A percentile compares a stretch with the other conserved stretches of the same genome.
phyloP scores from a whole-genome alignment of 2,888 invertebrate species.

The Saturnia pavonia region DNA sequence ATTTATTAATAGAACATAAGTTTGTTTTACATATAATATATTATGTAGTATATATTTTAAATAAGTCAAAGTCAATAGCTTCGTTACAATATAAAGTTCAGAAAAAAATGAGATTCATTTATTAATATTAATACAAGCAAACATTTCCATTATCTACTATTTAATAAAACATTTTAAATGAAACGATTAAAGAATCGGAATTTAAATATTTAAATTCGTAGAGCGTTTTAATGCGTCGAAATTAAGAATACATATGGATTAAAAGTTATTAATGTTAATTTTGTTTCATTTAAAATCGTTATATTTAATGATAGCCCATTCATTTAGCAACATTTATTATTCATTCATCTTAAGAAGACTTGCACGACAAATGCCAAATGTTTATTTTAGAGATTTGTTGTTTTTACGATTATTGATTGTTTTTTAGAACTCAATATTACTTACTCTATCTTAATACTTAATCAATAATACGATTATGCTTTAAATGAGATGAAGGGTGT shows the following conservation, averaged over 20 bases:
- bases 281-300: conserved; percentile 2
- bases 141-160: neutral
- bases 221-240: neutral
- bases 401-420: too few relatives aligned
- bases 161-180: too few relatives aligned
- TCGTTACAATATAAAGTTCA: neutral
- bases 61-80: neutral
- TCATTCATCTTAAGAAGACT: too few relatives aligned
- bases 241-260: neutral
- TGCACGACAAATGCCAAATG: too few relatives aligned
- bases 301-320: too few relatives aligned
- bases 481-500: too few relatives aligned
- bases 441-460: too few relatives aligned
- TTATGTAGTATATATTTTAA: neutral
- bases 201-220: conserved; percentile 1
- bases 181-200: neutral
- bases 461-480: too few relatives aligned
- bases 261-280: neutral
- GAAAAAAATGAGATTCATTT: conserved; percentile 12
- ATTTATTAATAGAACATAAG: neutral
- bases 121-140: neutral
- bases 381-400: too few relatives aligned
- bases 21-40: too few relatives aligned
- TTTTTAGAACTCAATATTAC: too few relatives aligned
- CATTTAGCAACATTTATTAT: too few relatives aligned